A percentile compares a stretch with the other conserved stretches of the same genome.
Conservation (phyloP, 2,113 vertebrate species). For the Corythoichthys haematopterus region DNA sequence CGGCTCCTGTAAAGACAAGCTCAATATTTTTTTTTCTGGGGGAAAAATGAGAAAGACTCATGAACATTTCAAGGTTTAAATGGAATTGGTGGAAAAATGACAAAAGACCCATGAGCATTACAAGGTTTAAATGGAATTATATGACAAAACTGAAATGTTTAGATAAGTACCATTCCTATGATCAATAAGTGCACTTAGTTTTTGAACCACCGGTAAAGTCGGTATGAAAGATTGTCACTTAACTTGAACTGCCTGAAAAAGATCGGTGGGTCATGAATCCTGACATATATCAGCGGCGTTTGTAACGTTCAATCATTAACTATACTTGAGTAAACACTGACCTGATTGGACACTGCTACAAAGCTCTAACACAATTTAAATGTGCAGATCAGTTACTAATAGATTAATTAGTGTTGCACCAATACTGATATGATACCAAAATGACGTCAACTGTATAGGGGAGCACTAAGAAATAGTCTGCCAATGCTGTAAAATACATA, state of each 20-base stretch:
- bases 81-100: slow-evolving; percentile 12
- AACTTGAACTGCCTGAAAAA: neutral
- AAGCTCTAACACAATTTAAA: neutral
- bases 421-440: too few relatives aligned
- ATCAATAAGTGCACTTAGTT: neutral
- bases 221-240: neutral
- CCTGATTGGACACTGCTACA: neutral
- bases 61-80: neutral
- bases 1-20: neutral
- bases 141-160: neutral
- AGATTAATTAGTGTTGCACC: neutral
- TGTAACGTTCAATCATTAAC: neutral
- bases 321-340: neutral
- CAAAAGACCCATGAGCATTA: neutral
- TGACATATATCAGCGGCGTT: neutral
- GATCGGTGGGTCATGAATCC: neutral
- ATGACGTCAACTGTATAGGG: too few relatives aligned
- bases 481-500: too few relatives aligned
- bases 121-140: neutral
- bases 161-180: neutral
- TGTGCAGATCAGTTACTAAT: neutral
- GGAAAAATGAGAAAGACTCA: slow-evolving; percentile 5
- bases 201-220: neutral
- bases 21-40: slow-evolving; percentile 25
- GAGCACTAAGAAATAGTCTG: too few relatives aligned